Evolutionary conservation across 2,888 invertebrate genomes (phyloP).

Genomic region (Mythimna albipuncta): DNA sequence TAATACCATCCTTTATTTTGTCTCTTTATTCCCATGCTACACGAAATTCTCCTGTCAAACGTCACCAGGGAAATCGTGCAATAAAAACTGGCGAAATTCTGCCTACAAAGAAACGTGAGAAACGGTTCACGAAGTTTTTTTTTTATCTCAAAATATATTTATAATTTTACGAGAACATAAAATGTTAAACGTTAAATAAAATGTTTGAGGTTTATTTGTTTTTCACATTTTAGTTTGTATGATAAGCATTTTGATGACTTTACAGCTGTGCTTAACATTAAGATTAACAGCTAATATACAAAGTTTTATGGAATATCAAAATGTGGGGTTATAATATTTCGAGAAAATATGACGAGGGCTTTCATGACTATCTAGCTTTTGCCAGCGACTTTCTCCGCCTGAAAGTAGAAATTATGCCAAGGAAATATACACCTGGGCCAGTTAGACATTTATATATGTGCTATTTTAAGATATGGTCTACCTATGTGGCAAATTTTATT

Average conservation of each 20-base stretch:
- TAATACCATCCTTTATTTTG: neutral
- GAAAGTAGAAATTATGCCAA: too few relatives aligned
- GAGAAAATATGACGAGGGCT: neutral
- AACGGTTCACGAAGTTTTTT: conserved; percentile 16
- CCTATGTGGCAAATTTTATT: too few relatives aligned
- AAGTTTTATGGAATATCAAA: conserved; percentile 38
- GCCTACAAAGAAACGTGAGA: conserved; percentile 12
- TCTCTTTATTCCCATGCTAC: conserved; percentile 2
- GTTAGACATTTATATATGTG: too few relatives aligned
- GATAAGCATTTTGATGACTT: conserved; percentile 53
- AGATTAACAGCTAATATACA: conserved; percentile 41
- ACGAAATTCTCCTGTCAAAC: conserved; percentile 9
- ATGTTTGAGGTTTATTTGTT: conserved; percentile 57
- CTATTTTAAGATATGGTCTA: too few relatives aligned
- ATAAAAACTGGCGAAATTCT: conserved; percentile 13
- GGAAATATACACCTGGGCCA: too few relatives aligned
- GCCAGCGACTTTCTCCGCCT: too few relatives aligned
- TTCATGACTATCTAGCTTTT: too few relatives aligned
- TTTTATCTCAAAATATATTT: conserved; percentile 54
- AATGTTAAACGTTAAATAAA: conserved; percentile 54
- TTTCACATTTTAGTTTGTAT: conserved; percentile 48
- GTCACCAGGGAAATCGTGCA: conserved; percentile 15
- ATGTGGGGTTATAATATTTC: conserved; percentile 1
- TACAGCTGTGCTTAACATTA: conserved; percentile 27
- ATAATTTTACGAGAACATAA: conserved; percentile 69